Evolutionary conservation across 2,888 invertebrate genomes (phyloP), one percentile per base, ranked within the genome.

Genomic region (Dyspetes luteomarginatus): DNA sequence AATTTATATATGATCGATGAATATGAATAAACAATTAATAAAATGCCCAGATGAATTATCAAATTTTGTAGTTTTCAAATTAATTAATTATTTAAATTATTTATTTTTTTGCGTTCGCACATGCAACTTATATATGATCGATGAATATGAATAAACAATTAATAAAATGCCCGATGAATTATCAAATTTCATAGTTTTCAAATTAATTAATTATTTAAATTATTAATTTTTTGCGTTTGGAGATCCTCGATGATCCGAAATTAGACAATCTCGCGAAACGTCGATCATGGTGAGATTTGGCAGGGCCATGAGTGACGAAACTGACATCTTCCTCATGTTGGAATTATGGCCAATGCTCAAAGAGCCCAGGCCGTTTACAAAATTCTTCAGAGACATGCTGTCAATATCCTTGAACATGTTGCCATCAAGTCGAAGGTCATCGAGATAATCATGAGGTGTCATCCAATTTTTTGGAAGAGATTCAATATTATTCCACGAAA

Each of bases 181-280:
- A n/a, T n/a, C n/a, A n/a, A n/a, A n/a, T n/a, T n/a, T n/a, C n/a
- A n/a, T n/a, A n/a, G n/a, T n/a, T n/a, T n/a, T n/a, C n/a, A n/a
- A n/a, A n/a, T n/a, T n/a, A n/a, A n/a, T n/a, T n/a, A n/a, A n/a
- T n/a, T n/a, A n/a, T n/a, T n/a, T n/a, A n/a, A n/a, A n/a, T n/a
- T n/a, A n/a, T n/a, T n/a, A n/a, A n/a, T n/a, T n/a, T n/a, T n/a
- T n/a, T n/a, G n/a, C n/a, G n/a, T n/a, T n/a, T n/a, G n/a, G n/a
- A n/a, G n/a, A n/a, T n/a, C n/a, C n/a, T n/a, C n/a, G n/a, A n/a
- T n/a, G n/a, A n/a, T n/a, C n/a, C n/a, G n/a, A n/a, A n/a, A n/a
- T n/a, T n/a, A n/a, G n/a, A n/a, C 50, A 50, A 4, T 50, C 50
- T 17, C 50, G 50, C 50, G 50, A 50, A 19, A 50, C 50, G 19